Base-by-base conservation (phyloP, 2,888 invertebrate species). In the Serrognathus titanus region DNA sequence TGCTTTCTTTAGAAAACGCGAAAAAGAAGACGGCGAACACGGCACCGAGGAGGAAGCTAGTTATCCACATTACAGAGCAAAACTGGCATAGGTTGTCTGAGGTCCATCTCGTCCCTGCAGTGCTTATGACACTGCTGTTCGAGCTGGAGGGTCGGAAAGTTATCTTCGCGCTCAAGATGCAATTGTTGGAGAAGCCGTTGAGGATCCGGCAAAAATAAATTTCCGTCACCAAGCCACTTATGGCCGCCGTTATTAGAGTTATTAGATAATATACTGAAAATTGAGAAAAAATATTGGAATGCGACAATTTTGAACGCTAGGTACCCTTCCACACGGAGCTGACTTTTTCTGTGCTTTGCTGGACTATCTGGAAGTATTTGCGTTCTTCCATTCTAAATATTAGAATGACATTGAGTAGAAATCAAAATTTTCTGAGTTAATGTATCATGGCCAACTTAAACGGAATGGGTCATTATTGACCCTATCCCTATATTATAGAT, bases 271-370 rank as follows among this genome's bases (percentile, higher is more conserved):
- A 51, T 10, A 57, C 69, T 69, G 56, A 51, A 31, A 31, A 31
- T 31, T 31, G 6, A 31, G 6, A 31, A 31, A 31, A 31, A 31
- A 31, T 1, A 31, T 16, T 16, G 2, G 4, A 31, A 1, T 31
- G 24, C 24, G 4, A 31, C 24, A 31, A 31, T 31, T 31, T 31
- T 31, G 3, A 31, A 31, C 24, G 24, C 24, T 31, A 57, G 61
- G 64, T 63, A 72, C 72, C 69, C 67, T 69, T 70, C 72, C 72
- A 72, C 20, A 61, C 46, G 51, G 53, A 55, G 51, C 58, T 67
- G 3, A 72, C 62, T 58, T 63, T 61, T 6, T 60, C 43, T 8
- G 68, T 60, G 51, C 67, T 63, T 59, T 59, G 67, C 58, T 70
- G 70, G 45, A 65, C 51, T 41, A 67, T 62, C 41, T 66, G 65